phyloP scores from a whole-genome alignment of 2,113 vertebrate species.

The Aix galericulata region DNA sequence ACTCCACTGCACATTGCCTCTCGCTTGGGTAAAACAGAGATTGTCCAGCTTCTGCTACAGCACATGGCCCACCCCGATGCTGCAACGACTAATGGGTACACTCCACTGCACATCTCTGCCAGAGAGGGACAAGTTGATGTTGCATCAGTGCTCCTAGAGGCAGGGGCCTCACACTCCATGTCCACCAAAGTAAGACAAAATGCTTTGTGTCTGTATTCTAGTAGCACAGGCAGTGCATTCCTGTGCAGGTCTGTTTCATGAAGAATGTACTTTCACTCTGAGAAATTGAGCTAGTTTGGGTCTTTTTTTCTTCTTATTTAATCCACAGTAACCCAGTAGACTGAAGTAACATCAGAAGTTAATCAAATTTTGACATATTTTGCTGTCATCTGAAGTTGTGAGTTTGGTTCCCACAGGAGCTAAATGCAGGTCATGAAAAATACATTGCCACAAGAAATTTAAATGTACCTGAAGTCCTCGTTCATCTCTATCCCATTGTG shows the following conservation, averaged over 20 bases:
- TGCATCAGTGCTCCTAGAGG: conserved; percentile 91
- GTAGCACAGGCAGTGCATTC: fast-evolving
- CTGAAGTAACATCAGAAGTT: background rate
- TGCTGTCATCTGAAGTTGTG: background rate
- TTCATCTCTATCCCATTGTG: background rate
- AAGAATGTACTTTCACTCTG: fast-evolving
- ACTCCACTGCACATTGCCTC: conserved; percentile 97
- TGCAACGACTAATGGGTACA: conserved; percentile 93
- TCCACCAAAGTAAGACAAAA: conserved; percentile 87
- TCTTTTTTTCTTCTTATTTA: background rate
- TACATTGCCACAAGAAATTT: fast-evolving
- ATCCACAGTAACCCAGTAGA: fast-evolving
- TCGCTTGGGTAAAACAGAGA: conserved; percentile 96
- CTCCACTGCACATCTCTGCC: conserved; percentile 94
- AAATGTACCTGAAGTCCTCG: background rate
- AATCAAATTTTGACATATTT: background rate
- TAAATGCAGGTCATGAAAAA: background rate
- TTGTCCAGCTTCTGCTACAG: conserved; percentile 94
- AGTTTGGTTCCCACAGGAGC: background rate
- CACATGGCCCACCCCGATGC: conserved; percentile 98
- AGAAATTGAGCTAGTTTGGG: background rate
- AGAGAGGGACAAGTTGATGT: conserved; percentile 95
- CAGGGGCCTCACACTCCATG: conserved; percentile 91
- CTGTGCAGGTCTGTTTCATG: fast-evolving
- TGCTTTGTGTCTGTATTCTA: fast-evolving